phyloP scores from a whole-genome alignment of 92 coral and sea anemone species.

The Parazoanthus darwini region DNA sequence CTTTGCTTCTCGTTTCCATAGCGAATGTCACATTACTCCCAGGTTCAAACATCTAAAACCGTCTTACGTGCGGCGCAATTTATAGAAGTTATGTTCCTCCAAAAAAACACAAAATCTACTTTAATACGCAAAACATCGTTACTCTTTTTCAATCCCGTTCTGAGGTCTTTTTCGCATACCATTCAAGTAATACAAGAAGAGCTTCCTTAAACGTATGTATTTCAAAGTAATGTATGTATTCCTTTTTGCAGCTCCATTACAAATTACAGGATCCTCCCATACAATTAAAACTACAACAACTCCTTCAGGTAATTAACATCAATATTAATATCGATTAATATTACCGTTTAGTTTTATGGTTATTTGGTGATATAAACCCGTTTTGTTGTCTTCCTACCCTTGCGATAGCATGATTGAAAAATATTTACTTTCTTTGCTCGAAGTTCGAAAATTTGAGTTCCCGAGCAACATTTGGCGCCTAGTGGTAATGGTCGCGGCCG shows the following conservation, averaged over 20 bases:
- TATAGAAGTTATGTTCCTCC: not conserved
- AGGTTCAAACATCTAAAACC: not conserved
- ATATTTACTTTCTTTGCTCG: not conserved
- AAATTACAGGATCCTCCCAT: not conserved
- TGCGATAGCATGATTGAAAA: not conserved
- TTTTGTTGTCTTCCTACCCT: too few relatives aligned
- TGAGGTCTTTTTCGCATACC: not conserved
- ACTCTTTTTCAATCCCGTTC: not conserved
- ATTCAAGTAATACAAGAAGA: not conserved
- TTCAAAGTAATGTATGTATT: not conserved
- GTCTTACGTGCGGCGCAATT: not conserved
- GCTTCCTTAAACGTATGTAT: not conserved
- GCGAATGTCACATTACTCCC: not conserved
- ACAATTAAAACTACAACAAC: not conserved
- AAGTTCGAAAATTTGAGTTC: not conserved
- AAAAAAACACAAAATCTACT: not conserved
- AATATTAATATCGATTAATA: too few relatives aligned
- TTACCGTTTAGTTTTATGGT: too few relatives aligned
- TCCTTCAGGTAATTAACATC: constrained; percentile 6
- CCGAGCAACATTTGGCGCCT: not conserved
- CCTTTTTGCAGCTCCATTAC: constrained; percentile 1
- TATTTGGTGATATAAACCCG: not conserved
- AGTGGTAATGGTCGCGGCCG: not conserved
- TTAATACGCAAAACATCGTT: not conserved
- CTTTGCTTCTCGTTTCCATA: too few relatives aligned